A percentile compares a stretch with the other conserved stretches of the same genome.
Conservation (phyloP, 2,113 vertebrate species). For the Ptychochromis oligacanthus region DNA sequence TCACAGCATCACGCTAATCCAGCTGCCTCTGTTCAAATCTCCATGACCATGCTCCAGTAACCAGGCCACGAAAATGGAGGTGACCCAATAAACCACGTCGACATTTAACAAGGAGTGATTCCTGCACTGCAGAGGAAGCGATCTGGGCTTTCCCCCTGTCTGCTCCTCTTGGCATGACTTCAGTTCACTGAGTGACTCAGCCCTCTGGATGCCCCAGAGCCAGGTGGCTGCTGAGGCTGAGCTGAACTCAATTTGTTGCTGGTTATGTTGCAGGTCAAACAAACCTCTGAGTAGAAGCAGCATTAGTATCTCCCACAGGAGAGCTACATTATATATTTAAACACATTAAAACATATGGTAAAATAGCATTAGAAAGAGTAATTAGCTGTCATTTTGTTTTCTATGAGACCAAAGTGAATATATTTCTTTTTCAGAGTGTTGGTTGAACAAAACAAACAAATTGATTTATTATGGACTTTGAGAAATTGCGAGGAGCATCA, state of each 20-base stretch:
- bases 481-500: neutral
- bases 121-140: conserved; percentile 20
- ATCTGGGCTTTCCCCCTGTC: conserved; percentile 58
- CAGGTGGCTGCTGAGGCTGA: conserved; percentile 17
- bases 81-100: conserved; percentile 52
- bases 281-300: neutral
- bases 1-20: conserved; percentile 27
- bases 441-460: neutral
- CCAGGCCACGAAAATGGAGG: conserved; percentile 38
- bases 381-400: neutral
- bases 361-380: neutral
- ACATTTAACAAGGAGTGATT: conserved; percentile 52
- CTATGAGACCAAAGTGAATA: no score
- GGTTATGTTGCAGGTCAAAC: neutral
- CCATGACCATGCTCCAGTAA: conserved; percentile 26
- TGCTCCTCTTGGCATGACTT: conserved; percentile 41
- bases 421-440: no score
- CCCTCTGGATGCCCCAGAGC: conserved; percentile 24
- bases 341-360: neutral
- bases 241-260: neutral
- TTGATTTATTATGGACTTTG: neutral
- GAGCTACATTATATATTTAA: neutral
- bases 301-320: neutral
- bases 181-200: conserved; percentile 53
- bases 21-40: conserved; percentile 16